Conservation (phyloP, 2,797 vertebrate genomes). For the Clarias fuscus region DNA sequence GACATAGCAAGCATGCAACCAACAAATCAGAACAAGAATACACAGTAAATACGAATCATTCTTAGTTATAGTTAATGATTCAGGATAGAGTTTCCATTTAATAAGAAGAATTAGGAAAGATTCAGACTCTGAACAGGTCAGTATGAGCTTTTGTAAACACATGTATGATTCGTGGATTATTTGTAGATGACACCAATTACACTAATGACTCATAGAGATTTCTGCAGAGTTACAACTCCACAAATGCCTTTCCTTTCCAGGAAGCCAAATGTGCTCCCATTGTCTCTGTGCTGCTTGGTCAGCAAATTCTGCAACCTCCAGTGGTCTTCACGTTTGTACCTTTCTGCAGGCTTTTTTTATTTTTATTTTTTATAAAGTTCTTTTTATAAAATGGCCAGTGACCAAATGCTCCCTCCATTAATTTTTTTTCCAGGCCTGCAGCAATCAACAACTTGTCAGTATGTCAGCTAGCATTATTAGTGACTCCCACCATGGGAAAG, state of each 20-base stretch:
- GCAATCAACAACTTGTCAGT: slow-evolving; percentile 71
- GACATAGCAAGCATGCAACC: not conserved
- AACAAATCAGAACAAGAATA: not conserved
- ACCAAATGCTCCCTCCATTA: slow-evolving; percentile 46
- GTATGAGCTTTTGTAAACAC: not conserved
- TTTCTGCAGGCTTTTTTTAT: slow-evolving; percentile 52
- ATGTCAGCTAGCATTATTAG: slow-evolving; percentile 73
- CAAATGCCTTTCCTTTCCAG: slow-evolving; percentile 56
- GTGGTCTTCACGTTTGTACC: slow-evolving; percentile 58
- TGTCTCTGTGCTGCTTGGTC: slow-evolving; percentile 37
- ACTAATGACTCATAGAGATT: slow-evolving; percentile 40
- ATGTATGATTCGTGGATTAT: slow-evolving; percentile 19
- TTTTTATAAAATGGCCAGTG: slow-evolving; percentile 61
- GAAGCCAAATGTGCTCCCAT: slow-evolving; percentile 45
- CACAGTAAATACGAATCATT: too few relatives aligned
- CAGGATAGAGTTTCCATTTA: not conserved
- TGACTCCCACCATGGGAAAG: slow-evolving; percentile 54
- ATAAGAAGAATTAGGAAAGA: slow-evolving; percentile 1
- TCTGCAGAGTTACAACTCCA: slow-evolving; percentile 34
- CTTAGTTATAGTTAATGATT: not conserved
- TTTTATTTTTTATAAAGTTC: slow-evolving; percentile 64
- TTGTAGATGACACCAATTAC: slow-evolving; percentile 29
- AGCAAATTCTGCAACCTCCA: slow-evolving; percentile 20
- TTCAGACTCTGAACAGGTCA: not conserved
- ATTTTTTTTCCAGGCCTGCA: slow-evolving; percentile 51